Evolutionary conservation across 2,888 invertebrate genomes (phyloP), one percentile per base, ranked within the genome.

Genomic region (Melolontha melolontha): DNA sequence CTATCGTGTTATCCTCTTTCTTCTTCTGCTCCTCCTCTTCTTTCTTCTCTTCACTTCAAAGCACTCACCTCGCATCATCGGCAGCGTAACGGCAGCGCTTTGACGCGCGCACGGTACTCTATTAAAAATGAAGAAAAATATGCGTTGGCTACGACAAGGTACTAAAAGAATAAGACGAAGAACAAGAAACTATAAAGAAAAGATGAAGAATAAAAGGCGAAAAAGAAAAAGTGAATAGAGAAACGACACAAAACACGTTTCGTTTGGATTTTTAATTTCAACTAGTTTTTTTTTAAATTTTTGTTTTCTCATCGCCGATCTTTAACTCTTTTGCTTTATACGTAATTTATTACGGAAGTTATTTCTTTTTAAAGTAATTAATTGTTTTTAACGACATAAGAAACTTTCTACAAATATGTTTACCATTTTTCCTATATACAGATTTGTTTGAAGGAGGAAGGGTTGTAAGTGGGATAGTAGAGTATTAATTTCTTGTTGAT

Each of bases 71-170:
- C 40, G 49, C 64, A 47, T 44, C 59, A 64, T 64, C 67, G 65
- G 67, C 66, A 59, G 52, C 64, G 66, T 62, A 62, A 41, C 71
- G 51, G 66, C 64, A 52, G 64, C 41, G 22, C 41, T 51, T 52
- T 51, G 64, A 52, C 64, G 64, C 14, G 47, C 40, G 50, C 51
- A 16, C 42, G 27, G 64, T 44, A 54, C 52, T 51, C 64, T 64
- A 54, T 64, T 64, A 64, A 64, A 64, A 54, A 64, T 44, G 54
- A 44, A 64, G 64, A 54, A 54, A 64, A 64, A 64, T 52, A 41
- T 39, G 12, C 64, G 52, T 34, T 41, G 64, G 42, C 54, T 54
- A 64, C 64, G 64, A 12, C 39, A 47, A 47, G 39, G 47, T 49
- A 62, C 47, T 62, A 51, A 52, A 64, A 64, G 64, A 52, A 51